Percentiles rank a stretch among this genome's conserved stretches.
phyloP scores from a whole-genome alignment of 2,113 vertebrate species.

The Microcebus tavaratra region DNA sequence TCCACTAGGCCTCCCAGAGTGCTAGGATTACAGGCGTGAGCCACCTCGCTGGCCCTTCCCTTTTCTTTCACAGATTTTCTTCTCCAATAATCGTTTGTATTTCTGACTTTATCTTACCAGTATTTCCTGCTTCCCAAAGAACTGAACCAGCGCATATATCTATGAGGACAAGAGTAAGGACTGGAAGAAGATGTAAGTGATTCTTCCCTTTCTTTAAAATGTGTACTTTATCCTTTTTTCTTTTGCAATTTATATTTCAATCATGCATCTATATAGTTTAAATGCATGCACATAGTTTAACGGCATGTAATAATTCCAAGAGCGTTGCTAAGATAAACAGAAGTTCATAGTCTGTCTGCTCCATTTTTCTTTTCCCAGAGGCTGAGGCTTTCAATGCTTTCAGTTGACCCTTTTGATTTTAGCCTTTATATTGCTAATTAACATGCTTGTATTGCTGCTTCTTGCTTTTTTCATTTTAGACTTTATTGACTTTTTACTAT shows the following conservation, averaged over 20 bases:
- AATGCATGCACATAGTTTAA: neutral
- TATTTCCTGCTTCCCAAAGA: neutral
- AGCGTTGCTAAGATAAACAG: neutral
- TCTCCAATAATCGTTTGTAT: neutral
- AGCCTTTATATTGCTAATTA: neutral
- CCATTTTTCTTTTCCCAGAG: neutral
- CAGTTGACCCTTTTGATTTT: neutral
- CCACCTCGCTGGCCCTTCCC: neutral
- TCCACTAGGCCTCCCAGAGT: too few relatives aligned
- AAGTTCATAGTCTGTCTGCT: neutral
- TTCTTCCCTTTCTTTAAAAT: neutral
- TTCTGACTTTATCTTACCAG: neutral
- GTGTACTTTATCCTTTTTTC: neutral
- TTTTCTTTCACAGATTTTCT: neutral
- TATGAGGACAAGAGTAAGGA: neutral
- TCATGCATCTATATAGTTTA: neutral
- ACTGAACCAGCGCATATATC: neutral
- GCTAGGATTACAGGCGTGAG: too few relatives aligned
- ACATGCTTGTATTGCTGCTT: neutral
- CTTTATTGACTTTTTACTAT: neutral
- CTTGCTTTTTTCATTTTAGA: neutral
- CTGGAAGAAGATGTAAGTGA: neutral
- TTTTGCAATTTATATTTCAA: neutral
- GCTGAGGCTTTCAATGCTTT: neutral
- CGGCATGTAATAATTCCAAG: neutral